Base-by-base conservation (phyloP, 2,888 invertebrate species). In the Eupithecia tripunctaria region DNA sequence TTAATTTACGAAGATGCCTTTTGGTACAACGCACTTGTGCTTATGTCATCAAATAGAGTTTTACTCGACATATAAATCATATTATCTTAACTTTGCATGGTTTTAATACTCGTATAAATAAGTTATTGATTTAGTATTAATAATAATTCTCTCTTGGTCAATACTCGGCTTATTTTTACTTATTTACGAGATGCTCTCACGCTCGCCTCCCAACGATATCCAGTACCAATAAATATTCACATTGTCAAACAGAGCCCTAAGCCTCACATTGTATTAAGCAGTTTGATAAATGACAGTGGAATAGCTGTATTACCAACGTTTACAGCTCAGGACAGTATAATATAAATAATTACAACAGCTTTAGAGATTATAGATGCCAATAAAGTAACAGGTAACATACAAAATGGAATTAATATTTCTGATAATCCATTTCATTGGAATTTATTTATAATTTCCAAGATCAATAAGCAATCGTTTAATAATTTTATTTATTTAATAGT, bases 231-330 rank as follows among this genome's bases (percentile, higher is more conserved):
- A 69, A 51, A 67, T 73, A 67, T 70, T 56, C 67, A 73, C 64
- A 69, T 41, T 69, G 62, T 71, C 64, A 64, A 69, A 59, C 67
- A 68, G 65, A 67, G 62, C 51, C 69, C 47, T 56, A 70, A 76
- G 67, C 67, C 51, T 8, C 59, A 32, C n/a, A 67, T 25, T 67
- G 74, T 83, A 80, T 82, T 81, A 79, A 77, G 74, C 77, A 74
- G 78, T 79, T 80, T 85, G 84, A 86, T 86, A 82, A 86, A 86
- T 82, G 78, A 76, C 80, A 65, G 68, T 78, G 79, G 82, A 81
- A 84, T 84, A 82, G 79, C 81, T 83, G 77, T 82, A 82, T 85
- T 84, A 83, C 81, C 81, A 78, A 70, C 72, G 67, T 74, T 36
- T 68, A 62, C 65, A 77, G 68, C 64, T 32, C 60, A 60, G 66